Evolutionary conservation across 2,113 vertebrate species (phyloP), one percentile per base, ranked within the genome.

Genomic region (Vulpes ferrilata): DNA sequence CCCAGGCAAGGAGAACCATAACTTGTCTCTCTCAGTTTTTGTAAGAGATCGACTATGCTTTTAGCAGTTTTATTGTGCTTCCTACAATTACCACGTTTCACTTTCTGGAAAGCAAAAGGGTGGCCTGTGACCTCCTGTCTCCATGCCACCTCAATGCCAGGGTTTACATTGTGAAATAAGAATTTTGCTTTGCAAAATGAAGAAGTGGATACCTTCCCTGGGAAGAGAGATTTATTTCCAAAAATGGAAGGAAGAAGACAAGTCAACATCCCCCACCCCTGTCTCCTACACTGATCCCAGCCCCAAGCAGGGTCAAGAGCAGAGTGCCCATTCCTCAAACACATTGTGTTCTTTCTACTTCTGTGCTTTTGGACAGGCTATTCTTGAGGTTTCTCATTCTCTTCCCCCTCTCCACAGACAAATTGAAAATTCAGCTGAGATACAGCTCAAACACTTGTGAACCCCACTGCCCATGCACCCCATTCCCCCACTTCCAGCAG

Each of bases 161-260:
- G 27, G 48, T 91, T 60, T 86, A 59, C 23, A 62, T 86, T 32
- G 38, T 23, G 71, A 74, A 48, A 48, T 38, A 74, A 38, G 22
- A 73, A 74, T 48, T 74, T 23, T 48, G 38, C 73, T 13, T 48
- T 48, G 73, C 38, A 67, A 35, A 69, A 19, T 86, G n/a, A 93
- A 94, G 43, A 90, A 90, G 84, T 62, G 43, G 64, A 80, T 35
- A 84, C 25, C 51, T 90, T 93, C 53, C 71, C 35, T 96, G 55
- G 43, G 60, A 73, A 81, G 76, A 90, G 32, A 87, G 23, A 87
- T 8, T 5, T 90, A 73, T 93, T 83, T 83, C 59, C 88, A 88
- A 73, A 96, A 55, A 53, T 57, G 22, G 59, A 94, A 92, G 67
- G 27, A 89, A 93, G 60, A 83, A 86, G 20, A 64, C 17, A 84